Evolutionary conservation across 2,113 vertebrate species (phyloP).

Genomic region (Colaptes auratus): DNA sequence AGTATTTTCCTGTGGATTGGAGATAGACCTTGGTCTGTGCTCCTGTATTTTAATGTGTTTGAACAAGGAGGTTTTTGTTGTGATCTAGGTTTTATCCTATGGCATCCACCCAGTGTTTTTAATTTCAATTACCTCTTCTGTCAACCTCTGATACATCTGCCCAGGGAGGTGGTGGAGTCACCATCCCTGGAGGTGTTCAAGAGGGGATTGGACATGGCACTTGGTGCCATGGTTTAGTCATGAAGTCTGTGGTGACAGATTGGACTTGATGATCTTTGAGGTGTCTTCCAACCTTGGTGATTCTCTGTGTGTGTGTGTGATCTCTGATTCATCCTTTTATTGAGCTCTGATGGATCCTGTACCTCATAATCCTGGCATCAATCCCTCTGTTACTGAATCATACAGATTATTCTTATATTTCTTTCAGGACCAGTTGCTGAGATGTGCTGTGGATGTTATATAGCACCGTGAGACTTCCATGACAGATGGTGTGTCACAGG

Average conservation of each 20-base stretch:
- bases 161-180: too few relatives aligned
- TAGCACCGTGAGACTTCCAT: not conserved
- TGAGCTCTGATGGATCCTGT: not conserved
- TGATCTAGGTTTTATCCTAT: not conserved
- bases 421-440: not conserved
- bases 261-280: too few relatives aligned
- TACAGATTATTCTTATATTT: not conserved
- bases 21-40: not conserved
- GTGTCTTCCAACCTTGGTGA: too few relatives aligned
- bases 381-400: not conserved
- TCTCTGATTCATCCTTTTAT: slow-evolving; percentile 13
- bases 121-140: not conserved
- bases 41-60: not conserved
- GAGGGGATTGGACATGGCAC: too few relatives aligned
- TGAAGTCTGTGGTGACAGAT: too few relatives aligned
- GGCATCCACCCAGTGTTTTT: not conserved
- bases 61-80: not conserved
- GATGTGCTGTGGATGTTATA: not conserved
- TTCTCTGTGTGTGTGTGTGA: too few relatives aligned
- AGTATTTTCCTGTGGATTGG: not conserved
- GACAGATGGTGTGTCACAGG: not conserved
- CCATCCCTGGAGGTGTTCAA: too few relatives aligned
- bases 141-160: not conserved
- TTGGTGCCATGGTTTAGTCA: too few relatives aligned
- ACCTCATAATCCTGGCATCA: not conserved